These are phyloP conservation scores for Digitonthophagus gazella DNA, from an alignment of 2,888 invertebrate species.

Conservation along the genomic window DNA sequence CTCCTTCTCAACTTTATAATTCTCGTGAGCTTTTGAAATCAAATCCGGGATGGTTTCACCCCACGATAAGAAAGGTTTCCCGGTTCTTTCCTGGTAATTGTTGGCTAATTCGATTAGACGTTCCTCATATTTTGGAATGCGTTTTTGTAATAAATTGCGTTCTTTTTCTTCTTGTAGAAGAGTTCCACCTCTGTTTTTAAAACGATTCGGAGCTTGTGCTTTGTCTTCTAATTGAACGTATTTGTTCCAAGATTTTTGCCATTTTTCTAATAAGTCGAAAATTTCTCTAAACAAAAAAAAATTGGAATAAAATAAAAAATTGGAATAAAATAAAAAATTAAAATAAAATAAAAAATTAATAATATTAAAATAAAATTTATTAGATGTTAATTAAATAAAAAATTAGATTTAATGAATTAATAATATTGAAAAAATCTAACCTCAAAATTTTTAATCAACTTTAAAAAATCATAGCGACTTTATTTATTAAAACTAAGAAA, in stretches of 20 bases:
- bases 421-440: no score
- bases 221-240: constrained; percentile 73
- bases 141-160: constrained; percentile 69
- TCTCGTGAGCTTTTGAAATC: constrained; percentile 62
- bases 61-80: constrained; percentile 59
- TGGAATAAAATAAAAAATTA: no score
- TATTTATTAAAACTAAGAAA: no score
- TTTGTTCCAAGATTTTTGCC: constrained; percentile 70
- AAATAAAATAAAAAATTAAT: no score
- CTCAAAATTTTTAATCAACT: no score
- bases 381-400: no score
- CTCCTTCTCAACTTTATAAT: constrained; percentile 59
- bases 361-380: no score
- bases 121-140: constrained; percentile 72
- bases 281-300: constrained; percentile 54
- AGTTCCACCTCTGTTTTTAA: constrained; percentile 84
- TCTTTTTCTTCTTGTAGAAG: constrained; percentile 83
- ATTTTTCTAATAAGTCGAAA: constrained; percentile 63
- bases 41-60: constrained; percentile 63
- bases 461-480: no score
- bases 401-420: no score
- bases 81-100: constrained; percentile 56
- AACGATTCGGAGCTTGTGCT: constrained; percentile 77
- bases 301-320: constrained; percentile 38
- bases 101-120: constrained; percentile 59